phyloP scores from a whole-genome alignment of 1,140 invertebrate species.

The Cheumatopsyche charites region DNA sequence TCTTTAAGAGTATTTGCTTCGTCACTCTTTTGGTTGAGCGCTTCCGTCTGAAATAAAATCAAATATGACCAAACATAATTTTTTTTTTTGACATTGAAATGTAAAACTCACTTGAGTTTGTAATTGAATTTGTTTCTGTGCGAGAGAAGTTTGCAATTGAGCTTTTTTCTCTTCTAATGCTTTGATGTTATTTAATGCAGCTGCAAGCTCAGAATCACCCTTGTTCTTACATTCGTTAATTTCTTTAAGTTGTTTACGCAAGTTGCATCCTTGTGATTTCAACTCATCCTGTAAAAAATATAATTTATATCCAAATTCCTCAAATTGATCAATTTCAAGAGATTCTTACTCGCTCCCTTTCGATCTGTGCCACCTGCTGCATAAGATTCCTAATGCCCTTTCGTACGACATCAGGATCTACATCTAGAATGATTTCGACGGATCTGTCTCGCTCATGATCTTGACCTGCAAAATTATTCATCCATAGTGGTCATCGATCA shows the following conservation, averaged over 20 bases:
- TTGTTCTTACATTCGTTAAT: slow-evolving; percentile 71
- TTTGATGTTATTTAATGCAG: slow-evolving; percentile 67
- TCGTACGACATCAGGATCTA: slow-evolving; percentile 86
- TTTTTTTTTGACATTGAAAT: neutral
- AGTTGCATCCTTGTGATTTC: slow-evolving; percentile 69
- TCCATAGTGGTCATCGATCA: neutral
- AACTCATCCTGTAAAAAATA: slow-evolving; percentile 69
- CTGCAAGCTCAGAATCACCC: slow-evolving; percentile 71
- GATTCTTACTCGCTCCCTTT: slow-evolving; percentile 74
- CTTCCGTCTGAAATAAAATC: slow-evolving; percentile 67
- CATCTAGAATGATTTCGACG: slow-evolving; percentile 67
- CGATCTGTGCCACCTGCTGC: slow-evolving; percentile 87
- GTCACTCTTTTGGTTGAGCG: slow-evolving; percentile 77
- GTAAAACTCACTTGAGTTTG: slow-evolving; percentile 62
- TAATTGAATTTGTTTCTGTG: slow-evolving; percentile 74
- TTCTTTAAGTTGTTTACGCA: slow-evolving; percentile 77
- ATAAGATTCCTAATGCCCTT: slow-evolving; percentile 86
- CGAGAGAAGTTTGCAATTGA: slow-evolving; percentile 70
- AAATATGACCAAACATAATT: neutral
- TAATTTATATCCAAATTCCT: neutral
- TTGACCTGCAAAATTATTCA: slow-evolving; percentile 50
- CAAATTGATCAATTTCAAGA: too few species aligned
- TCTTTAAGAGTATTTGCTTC: slow-evolving; percentile 79
- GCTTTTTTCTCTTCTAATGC: slow-evolving; percentile 78
- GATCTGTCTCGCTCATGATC: slow-evolving; percentile 62